These are phyloP conservation scores for Eupeodes corollae DNA, from an alignment of 1,140 invertebrate species.

Conservation along the genomic window DNA sequence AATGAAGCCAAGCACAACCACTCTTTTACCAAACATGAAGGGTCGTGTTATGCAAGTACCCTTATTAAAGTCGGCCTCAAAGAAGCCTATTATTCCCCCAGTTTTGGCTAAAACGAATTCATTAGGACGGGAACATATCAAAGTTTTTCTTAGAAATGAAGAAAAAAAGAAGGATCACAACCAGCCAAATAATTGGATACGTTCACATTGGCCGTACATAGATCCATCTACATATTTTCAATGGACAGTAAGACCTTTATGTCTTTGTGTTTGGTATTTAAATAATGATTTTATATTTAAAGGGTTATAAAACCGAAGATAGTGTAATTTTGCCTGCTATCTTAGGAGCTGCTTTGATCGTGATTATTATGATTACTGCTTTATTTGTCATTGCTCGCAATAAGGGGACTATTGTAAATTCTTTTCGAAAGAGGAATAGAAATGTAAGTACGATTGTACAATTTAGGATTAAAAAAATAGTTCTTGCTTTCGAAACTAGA, in stretches of 20 bases:
- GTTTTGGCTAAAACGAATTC: constrained; percentile 28
- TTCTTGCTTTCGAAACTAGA: too few species aligned
- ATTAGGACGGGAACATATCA: background rate
- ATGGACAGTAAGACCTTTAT: constrained; percentile 45
- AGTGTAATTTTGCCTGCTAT: constrained; percentile 32
- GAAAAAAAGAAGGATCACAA: constrained; percentile 24
- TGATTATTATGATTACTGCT: constrained; percentile 33
- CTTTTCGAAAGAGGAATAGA: constrained; percentile 33
- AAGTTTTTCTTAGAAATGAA: background rate
- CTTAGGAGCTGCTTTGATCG: constrained; percentile 32
- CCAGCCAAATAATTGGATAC: constrained; percentile 32
- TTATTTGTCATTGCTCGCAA: constrained; percentile 35
- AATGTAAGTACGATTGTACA: constrained; percentile 34
- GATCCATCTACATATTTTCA: constrained; percentile 51
- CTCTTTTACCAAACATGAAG: constrained; percentile 15
- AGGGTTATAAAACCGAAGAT: constrained; percentile 36
- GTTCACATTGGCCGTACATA: constrained; percentile 45
- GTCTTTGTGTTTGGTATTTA: background rate
- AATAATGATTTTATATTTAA: background rate
- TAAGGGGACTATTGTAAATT: constrained; percentile 34
- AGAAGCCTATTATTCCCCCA: constrained; percentile 34
- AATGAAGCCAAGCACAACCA: too few species aligned
- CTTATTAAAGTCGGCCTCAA: constrained; percentile 26
- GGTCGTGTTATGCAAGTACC: constrained; percentile 34
- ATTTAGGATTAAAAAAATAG: too few species aligned